Evolutionary conservation across 2,888 invertebrate species (phyloP).

Genomic region (Aelia acuminata): DNA sequence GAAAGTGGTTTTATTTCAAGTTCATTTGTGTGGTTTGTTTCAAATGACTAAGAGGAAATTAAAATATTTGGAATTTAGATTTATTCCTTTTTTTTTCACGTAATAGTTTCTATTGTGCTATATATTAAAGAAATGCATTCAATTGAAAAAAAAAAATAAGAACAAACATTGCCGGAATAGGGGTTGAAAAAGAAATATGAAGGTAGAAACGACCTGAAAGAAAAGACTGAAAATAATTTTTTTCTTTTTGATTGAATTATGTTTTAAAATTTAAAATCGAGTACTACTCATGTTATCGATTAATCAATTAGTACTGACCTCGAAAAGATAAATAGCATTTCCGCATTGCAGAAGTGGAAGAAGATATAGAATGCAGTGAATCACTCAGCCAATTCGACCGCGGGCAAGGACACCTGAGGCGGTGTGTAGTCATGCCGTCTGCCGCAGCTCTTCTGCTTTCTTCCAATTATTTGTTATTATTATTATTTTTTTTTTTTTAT

Average conservation of each 20-base stretch:
- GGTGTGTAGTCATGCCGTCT: constrained; percentile 4
- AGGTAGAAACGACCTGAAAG: too few relatives aligned
- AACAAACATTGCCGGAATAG: too few relatives aligned
- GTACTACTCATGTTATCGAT: neutral
- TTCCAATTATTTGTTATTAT: neutral
- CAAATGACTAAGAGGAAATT: too few relatives aligned
- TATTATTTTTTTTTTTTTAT: neutral
- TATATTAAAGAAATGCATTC: too few relatives aligned
- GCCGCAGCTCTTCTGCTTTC: neutral
- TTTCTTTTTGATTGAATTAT: neutral
- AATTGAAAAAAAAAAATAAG: too few relatives aligned
- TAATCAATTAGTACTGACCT: neutral
- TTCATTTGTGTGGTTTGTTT: too few relatives aligned
- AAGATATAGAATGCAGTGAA: constrained; percentile 6
- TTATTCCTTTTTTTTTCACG: too few relatives aligned
- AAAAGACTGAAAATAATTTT: too few relatives aligned
- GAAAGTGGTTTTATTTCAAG: too few relatives aligned
- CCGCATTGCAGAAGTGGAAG: neutral
- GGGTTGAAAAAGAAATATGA: too few relatives aligned
- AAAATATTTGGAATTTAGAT: too few relatives aligned
- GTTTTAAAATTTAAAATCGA: neutral
- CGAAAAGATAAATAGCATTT: neutral
- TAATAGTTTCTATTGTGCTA: too few relatives aligned
- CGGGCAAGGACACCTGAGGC: neutral
- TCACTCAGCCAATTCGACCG: neutral